These are phyloP conservation scores for Semotilus atromaculatus DNA, from an alignment of 2,797 vertebrate species.

Conservation along the genomic window DNA sequence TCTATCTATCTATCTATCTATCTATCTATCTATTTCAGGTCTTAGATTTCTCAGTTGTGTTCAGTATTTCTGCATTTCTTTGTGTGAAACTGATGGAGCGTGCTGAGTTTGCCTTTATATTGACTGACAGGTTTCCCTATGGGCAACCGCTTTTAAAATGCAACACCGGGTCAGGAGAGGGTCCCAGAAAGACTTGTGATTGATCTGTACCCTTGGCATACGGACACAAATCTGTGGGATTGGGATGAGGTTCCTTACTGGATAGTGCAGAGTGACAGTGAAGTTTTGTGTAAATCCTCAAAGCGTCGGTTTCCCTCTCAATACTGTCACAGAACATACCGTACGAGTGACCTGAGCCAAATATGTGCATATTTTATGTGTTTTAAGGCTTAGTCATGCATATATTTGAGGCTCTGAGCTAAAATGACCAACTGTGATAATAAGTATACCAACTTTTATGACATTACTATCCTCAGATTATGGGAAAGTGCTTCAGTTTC, in stretches of 20 bases:
- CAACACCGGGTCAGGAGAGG: neutral
- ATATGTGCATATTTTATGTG: constrained; percentile 10
- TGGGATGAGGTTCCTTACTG: neutral
- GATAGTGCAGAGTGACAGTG: neutral
- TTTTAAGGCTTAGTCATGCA: constrained; percentile 20
- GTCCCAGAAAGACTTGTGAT: neutral
- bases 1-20: no score
- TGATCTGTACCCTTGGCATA: neutral
- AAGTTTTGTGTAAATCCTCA: constrained; percentile 1
- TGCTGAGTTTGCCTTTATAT: neutral
- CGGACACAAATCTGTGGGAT: neutral
- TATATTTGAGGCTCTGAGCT: neutral
- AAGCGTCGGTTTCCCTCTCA: neutral
- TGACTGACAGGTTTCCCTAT: constrained; percentile 34
- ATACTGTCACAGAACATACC: constrained; percentile 7
- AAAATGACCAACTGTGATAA: constrained; percentile 10
- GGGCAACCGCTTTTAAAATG: neutral
- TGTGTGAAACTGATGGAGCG: neutral
- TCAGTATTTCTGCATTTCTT: neutral
- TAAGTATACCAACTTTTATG: constrained; percentile 9
- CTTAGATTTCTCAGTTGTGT: neutral
- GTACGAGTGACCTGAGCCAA: neutral
- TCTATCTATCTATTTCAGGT: neutral
- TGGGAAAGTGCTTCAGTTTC: neutral
- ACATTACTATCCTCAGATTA: neutral